Evolutionary conservation across 2,113 vertebrate species (phyloP).

Genomic region (Otus sunia): DNA sequence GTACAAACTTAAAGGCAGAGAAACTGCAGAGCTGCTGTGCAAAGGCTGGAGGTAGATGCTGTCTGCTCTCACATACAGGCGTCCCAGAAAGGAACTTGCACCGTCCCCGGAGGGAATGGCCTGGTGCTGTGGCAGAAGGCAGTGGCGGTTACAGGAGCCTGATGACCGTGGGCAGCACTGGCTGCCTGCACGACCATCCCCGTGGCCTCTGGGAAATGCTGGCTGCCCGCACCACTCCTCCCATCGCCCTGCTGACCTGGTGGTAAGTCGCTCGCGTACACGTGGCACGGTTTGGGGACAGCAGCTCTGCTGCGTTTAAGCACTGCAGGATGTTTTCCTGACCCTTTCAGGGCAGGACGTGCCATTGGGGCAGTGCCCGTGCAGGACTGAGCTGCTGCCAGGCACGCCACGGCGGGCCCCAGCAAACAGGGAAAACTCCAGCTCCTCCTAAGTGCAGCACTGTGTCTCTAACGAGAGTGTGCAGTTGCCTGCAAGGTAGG

Average conservation of each 20-base stretch:
- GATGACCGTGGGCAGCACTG: background rate
- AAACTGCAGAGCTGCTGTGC: background rate
- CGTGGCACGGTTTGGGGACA: background rate
- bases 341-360: rapidly evolving
- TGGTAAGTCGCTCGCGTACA: rapidly evolving
- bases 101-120: rapidly evolving
- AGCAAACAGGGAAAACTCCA: rapidly evolving
- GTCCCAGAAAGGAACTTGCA: background rate
- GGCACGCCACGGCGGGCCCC: rapidly evolving
- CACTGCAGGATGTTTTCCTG: rapidly evolving
- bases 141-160: rapidly evolving
- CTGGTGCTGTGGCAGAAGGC: rapidly evolving
- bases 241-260: rapidly evolving
- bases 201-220: rapidly evolving
- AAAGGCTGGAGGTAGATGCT: background rate
- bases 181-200: background rate
- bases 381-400: background rate
- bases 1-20: background rate
- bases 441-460: background rate
- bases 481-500: background rate
- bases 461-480: rapidly evolving
- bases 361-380: rapidly evolving
- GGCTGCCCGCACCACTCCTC: background rate
- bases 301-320: background rate
- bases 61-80: background rate